Evolutionary conservation across 2,888 invertebrate genomes (phyloP).

Genomic region (Drosophila gaucha): DNA sequence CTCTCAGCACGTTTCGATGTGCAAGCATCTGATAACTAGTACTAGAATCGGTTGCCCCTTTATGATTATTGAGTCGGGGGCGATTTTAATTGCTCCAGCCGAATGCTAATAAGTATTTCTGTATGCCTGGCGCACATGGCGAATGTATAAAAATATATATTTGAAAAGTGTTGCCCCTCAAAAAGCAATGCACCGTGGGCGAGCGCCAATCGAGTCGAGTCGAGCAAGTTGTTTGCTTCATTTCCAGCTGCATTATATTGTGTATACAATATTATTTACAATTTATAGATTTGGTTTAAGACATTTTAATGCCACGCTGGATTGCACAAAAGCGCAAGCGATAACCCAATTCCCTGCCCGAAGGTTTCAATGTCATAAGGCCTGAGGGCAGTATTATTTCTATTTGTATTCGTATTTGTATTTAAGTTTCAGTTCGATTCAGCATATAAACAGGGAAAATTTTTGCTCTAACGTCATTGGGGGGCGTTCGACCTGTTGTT

Average conservation of each 20-base stretch:
- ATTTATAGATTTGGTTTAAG: conserved; percentile 34
- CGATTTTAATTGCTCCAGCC: conserved; percentile 35
- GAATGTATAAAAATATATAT: conserved; percentile 23
- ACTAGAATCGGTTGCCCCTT: background rate
- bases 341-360: conserved; percentile 53
- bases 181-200: conserved; percentile 36
- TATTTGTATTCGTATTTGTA: conserved; percentile 8
- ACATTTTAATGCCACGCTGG: conserved; percentile 19
- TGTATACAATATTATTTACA: conserved; percentile 28
- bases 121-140: conserved; percentile 48
- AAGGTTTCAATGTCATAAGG: conserved; percentile 53
- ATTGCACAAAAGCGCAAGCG: conserved; percentile 37
- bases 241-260: conserved; percentile 20
- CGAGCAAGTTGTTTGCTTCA: conserved; percentile 42
- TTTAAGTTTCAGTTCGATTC: conserved; percentile 29
- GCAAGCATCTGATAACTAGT: conserved; percentile 1
- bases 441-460: conserved; percentile 31
- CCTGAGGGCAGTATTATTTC: conserved; percentile 15
- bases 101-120: conserved; percentile 44
- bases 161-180: conserved; percentile 17
- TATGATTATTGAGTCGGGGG: conserved; percentile 34
- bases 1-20: conserved; percentile 4
- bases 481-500: conserved; percentile 51
- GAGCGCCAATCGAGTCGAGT: conserved; percentile 24
- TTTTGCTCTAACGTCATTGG: conserved; percentile 31